Evolutionary conservation across 2,888 invertebrate genomes (phyloP).

Genomic region (Acronicta aceris): DNA sequence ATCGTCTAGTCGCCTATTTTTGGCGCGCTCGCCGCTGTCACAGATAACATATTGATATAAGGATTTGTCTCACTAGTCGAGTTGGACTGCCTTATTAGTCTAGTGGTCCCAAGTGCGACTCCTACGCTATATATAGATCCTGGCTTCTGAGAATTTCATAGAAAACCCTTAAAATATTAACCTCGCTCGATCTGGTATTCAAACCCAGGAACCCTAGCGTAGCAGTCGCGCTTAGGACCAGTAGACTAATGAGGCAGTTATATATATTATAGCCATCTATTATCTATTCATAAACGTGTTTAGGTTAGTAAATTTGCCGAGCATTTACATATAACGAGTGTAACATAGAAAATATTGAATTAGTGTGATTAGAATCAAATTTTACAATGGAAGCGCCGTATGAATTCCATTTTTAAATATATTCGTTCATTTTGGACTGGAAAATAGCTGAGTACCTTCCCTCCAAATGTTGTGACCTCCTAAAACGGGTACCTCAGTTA

Average conservation of each 20-base stretch:
- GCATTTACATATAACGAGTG: not conserved
- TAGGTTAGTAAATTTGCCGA: not conserved
- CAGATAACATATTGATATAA: not conserved
- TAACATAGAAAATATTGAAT: not conserved
- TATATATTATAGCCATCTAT: no score
- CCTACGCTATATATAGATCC: no score
- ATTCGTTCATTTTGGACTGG: constrained; percentile 43
- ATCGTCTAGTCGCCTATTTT: constrained; percentile 24
- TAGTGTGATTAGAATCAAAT: constrained; percentile 3
- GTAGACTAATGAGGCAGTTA: no score
- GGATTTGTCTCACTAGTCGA: not conserved
- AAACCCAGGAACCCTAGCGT: no score
- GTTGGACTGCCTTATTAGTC: not conserved
- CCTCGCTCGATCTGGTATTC: no score
- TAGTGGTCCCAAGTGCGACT: no score
- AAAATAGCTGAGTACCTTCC: constrained; percentile 46
- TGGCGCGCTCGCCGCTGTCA: constrained; percentile 15
- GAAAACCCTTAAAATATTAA: no score
- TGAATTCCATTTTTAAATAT: constrained; percentile 42
- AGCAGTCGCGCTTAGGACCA: no score
- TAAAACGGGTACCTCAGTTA: constrained; percentile 29
- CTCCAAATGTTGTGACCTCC: constrained; percentile 48
- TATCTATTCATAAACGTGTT: not conserved
- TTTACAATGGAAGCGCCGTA: constrained; percentile 24
- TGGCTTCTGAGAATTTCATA: no score